Percentiles rank a stretch among this genome's conserved stretches.
These are phyloP conservation scores for Corythoichthys intestinalis DNA, from an alignment of 2,113 vertebrate species.

Conservation along the genomic window DNA sequence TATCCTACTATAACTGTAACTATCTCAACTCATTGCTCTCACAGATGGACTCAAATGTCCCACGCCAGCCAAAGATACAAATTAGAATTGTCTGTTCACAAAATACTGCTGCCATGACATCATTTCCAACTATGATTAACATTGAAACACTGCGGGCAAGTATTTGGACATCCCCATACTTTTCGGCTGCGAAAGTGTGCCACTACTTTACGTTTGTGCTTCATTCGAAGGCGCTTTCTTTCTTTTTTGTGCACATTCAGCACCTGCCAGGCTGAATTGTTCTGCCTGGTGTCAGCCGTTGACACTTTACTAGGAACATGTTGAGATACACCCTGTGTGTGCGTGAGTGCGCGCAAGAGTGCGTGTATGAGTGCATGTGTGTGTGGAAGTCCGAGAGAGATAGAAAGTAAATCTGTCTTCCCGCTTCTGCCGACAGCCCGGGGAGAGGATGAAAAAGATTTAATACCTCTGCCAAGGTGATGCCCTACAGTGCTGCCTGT, in stretches of 20 bases:
- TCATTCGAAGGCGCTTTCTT: not conserved
- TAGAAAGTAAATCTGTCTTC: slow-evolving; percentile 35
- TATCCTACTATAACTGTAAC: too few relatives aligned
- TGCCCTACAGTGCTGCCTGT: slow-evolving; percentile 56
- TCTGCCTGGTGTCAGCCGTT: slow-evolving; percentile 31
- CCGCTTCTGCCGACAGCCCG: slow-evolving; percentile 44
- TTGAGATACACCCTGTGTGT: slow-evolving; percentile 22
- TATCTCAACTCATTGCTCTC: not conserved
- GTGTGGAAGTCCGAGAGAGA: slow-evolving; percentile 12
- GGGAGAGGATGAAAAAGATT: slow-evolving; percentile 61
- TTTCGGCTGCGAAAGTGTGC: not conserved
- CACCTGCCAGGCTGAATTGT: slow-evolving; percentile 7
- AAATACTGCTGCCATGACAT: not conserved
- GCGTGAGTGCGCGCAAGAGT: slow-evolving; percentile 5
- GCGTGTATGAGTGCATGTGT: slow-evolving; percentile 12
- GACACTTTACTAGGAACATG: slow-evolving; percentile 41
- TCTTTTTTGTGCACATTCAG: not conserved
- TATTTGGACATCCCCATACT: not conserved
- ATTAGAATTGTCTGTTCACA: not conserved
- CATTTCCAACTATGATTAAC: not conserved
- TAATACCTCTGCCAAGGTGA: slow-evolving; percentile 66
- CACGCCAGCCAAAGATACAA: not conserved
- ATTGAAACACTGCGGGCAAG: not conserved
- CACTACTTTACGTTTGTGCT: not conserved
- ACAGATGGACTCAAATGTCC: not conserved